Evolutionary conservation across 2,797 vertebrate species (phyloP).

Genomic region (Parotocinclus haroldoi): DNA sequence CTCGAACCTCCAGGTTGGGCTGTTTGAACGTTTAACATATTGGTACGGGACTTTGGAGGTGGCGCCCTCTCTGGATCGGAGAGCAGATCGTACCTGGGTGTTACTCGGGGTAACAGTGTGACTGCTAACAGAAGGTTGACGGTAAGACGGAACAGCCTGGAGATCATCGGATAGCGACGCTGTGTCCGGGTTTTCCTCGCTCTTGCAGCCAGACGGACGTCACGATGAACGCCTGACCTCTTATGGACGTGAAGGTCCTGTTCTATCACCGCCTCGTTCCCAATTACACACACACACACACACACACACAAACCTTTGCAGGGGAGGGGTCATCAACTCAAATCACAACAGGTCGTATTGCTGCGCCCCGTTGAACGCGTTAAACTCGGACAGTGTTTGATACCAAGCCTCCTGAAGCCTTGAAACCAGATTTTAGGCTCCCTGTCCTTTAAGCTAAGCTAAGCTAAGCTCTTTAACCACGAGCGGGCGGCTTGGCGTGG

Average conservation of each 20-base stretch:
- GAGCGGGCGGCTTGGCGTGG: constrained; percentile 25
- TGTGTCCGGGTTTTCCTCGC: constrained; percentile 17
- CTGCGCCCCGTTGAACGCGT: no score
- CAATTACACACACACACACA: no score
- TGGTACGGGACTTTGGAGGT: background rate
- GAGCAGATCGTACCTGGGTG: constrained; percentile 19
- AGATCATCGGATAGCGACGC: constrained; percentile 47
- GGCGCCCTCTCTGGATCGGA: background rate
- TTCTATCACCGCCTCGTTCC: no score
- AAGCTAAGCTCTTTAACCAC: constrained; percentile 2
- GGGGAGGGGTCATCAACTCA: constrained; percentile 30
- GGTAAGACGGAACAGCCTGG: constrained; percentile 30
- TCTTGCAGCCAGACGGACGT: constrained; percentile 16
- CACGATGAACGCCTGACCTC: constrained; percentile 30
- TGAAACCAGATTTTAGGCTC: constrained; percentile 12
- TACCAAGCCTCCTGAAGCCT: background rate
- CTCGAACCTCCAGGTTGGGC: no score
- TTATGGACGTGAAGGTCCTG: no score
- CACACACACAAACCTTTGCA: constrained; percentile 1
- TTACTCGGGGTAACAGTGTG: constrained; percentile 16
- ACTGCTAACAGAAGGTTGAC: constrained; percentile 24
- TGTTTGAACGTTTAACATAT: no score
- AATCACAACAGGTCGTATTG: no score
- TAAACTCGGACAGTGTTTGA: no score
- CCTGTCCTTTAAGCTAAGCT: constrained; percentile 28